Evolutionary conservation across 2,888 invertebrate species (phyloP), one percentile per base, ranked within the genome.

Genomic region (Spialia ferax): DNA sequence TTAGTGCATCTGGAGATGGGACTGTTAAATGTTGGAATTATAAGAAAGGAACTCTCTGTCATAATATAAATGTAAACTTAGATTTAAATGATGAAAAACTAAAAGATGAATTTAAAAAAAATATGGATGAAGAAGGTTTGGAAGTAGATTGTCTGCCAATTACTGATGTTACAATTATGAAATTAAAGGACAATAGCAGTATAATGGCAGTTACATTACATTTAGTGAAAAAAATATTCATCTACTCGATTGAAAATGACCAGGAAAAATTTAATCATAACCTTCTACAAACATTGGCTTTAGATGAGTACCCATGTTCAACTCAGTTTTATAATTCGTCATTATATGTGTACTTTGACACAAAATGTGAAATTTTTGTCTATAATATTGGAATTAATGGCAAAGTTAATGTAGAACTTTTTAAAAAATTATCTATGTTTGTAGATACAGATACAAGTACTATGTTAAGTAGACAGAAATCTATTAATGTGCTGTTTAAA

Each of bases 1-100:
- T 96, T 10, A 97, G 97, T 22, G 91, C 96, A 13, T 97, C 97
- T 0, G 98, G 97, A 8, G 98, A 98, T 89, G 96, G 97, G 50
- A 95, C 95, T 26, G 78, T 98, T 3, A 95, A 95, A 75, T 85
- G 96, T 67, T 98, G 98, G 98, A 89, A 97, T 75, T 97, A 95
- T 79, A 72, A 85, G 55, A 84, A 80, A 65, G 97, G 97, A 8
- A 89, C 85, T 74, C 88, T 95, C 76, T 77, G 95, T 18, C 78
- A 90, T 68, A 88, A 86, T 5, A 85, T 96, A 48, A 88, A 95
- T 38, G 81, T 94, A 1, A 79, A 80, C 69, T 68, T 74, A n/a
- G 81, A 83, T 62, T 77, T 91, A 4, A 89, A 82, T 71, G 87
- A 94, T 76, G 75, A 83, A 48, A 83, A 87, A 7, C 77, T 94